phyloP scores from a whole-genome alignment of 1,140 invertebrate genomes.

The Hyles vespertilio region DNA sequence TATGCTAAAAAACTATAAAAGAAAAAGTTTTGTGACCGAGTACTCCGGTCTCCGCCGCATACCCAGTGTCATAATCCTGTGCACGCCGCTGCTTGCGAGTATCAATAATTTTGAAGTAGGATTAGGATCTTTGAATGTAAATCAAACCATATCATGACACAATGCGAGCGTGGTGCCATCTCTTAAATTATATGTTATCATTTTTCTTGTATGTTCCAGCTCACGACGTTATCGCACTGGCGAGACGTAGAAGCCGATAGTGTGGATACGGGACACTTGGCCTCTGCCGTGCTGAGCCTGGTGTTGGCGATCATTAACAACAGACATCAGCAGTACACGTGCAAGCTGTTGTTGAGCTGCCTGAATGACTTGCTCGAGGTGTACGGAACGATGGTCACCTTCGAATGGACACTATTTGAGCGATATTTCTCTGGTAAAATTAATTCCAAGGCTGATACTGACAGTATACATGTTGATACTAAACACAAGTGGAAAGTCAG shows the following conservation, averaged over 20 bases:
- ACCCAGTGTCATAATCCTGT: too few relatives aligned
- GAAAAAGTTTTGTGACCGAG: too few relatives aligned
- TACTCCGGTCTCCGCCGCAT: too few relatives aligned
- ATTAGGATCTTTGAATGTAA: too few relatives aligned
- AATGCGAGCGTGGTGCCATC: too few relatives aligned
- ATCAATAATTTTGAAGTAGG: too few relatives aligned
- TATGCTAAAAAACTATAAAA: too few relatives aligned
- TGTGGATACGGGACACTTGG: background rate
- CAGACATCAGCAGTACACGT: background rate
- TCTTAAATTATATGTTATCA: background rate
- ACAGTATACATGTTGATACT: too few relatives aligned
- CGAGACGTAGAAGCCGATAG: background rate
- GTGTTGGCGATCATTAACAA: conserved; percentile 1
- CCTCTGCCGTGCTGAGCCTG: background rate
- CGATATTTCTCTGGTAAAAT: conserved; percentile 8
- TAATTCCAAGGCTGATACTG: background rate
- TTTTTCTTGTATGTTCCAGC: conserved; percentile 1
- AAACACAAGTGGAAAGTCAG: too few relatives aligned
- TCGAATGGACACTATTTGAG: conserved; percentile 7
- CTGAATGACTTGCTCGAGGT: conserved; percentile 2
- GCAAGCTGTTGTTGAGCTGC: background rate
- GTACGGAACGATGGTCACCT: background rate
- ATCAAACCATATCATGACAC: too few relatives aligned
- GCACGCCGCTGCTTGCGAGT: too few relatives aligned
- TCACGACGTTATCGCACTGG: conserved; percentile 1